Base-by-base conservation (phyloP, 2,888 invertebrate genomes). In the Habrosyne pyritoides region DNA sequence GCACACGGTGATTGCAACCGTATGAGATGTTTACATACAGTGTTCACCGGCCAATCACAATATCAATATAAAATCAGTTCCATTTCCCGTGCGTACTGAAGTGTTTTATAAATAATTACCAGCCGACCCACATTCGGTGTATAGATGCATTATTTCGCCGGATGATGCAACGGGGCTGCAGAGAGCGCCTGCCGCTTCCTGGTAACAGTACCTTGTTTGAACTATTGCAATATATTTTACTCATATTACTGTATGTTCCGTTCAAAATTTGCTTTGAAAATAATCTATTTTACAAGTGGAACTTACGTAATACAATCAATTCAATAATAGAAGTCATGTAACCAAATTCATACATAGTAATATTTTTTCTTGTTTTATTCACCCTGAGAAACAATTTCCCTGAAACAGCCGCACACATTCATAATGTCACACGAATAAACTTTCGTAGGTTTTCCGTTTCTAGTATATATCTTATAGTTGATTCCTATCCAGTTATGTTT, bases 101-200 rank as follows among this genome's bases (percentile, higher is more conserved):
- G 83, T 81, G 86, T 79, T 83, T 86, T 87, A 89, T 89, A 84
- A 89, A 88, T 89, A 89, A 84, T 84, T 76, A 69, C 74, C 53
- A 52, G 53, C 53, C 62, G 81, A 72, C 84, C 84, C 59, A 83
- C 49, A 67, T 76, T 78, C 62, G 59, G 47, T 72, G 73, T 74
- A 67, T 67, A 68, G 56, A 69, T 74, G 80, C 82, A 79, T 79
- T 83, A 81, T 75, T 75, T 61, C 65, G 62, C 61, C 54, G 59
- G 59, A 67, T 83, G 83, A 83, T 79, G 85, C 71, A 85, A 83
- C 62, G 56, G 63, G 68, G 63, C 53, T 59, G 61, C 58, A 60
- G 59, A 55, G 53, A 57, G 30, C 30, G 30, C 55, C 56, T 59
- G 48, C 26, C 14, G 46, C 53, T 58, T 54, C 54, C 54, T 53